A percentile compares a stretch with the other conserved stretches of the same genome.
Conservation (phyloP, 1,140 invertebrate genomes). For the Cydia amplana region DNA sequence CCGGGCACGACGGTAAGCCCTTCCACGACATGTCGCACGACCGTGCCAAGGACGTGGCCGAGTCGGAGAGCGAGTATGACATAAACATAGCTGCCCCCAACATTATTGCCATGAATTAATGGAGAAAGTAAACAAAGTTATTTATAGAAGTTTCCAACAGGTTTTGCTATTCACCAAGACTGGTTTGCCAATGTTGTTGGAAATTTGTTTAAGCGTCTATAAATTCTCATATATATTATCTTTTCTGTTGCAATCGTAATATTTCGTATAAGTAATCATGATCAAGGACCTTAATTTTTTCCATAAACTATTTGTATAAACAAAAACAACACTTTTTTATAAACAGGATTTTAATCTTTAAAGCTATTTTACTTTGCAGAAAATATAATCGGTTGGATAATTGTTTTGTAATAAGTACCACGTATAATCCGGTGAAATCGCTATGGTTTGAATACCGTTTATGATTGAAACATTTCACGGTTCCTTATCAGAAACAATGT, state of each 20-base stretch:
- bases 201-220: neutral
- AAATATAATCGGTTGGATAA: neutral
- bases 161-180: neutral
- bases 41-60: conserved; percentile 86
- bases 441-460: neutral
- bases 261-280: too few relatives aligned
- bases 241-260: too few relatives aligned
- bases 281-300: neutral
- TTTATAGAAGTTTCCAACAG: conserved; percentile 8
- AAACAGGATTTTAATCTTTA: neutral
- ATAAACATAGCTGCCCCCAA: conserved; percentile 99
- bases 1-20: conserved; percentile 90
- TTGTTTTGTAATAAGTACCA: conserved; percentile 4
- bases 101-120: conserved; percentile 85
- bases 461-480: neutral
- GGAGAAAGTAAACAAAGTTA: neutral
- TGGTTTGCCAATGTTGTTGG: neutral
- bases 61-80: conserved; percentile 92
- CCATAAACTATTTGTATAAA: neutral
- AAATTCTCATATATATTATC: neutral
- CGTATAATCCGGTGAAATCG: neutral
- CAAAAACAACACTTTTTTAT: too few relatives aligned
- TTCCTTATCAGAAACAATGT: neutral
- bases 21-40: conserved; percentile 84
- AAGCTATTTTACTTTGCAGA: neutral